Conservation (phyloP, 2,888 invertebrate species). For the Malthinus flaveolus region DNA sequence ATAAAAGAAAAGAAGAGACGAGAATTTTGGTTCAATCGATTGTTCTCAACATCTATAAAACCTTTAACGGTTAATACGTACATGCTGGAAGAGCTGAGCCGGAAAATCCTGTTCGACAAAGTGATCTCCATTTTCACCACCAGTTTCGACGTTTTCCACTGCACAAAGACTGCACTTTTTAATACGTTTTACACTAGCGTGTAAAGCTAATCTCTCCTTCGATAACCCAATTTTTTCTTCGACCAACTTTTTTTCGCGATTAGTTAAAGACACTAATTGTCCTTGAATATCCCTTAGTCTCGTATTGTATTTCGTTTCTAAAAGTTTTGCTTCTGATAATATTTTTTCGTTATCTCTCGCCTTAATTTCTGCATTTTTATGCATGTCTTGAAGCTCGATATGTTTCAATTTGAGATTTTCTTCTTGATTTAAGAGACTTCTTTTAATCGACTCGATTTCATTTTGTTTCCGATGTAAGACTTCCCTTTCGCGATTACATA, state of each 20-base stretch:
- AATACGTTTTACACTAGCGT: conserved; percentile 58
- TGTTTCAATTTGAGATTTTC: conserved; percentile 44
- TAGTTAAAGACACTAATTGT: conserved; percentile 59
- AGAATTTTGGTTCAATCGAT: no score
- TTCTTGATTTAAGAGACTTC: conserved; percentile 44
- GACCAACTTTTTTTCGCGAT: conserved; percentile 63
- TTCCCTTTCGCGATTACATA: conserved; percentile 50
- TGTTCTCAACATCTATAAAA: no score
- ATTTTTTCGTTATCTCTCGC: conserved; percentile 60
- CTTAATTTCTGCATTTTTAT: conserved; percentile 57
- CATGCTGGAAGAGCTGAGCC: conserved; percentile 21
- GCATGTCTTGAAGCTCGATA: conserved; percentile 44
- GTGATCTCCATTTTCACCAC: conserved; percentile 5
- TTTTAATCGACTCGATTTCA: conserved; percentile 47
- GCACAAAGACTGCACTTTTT: conserved; percentile 50
- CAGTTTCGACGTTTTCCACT: conserved; percentile 32
- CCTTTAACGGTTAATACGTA: background rate
- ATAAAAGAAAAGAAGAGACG: no score
- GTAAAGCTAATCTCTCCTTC: conserved; percentile 61
- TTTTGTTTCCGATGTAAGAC: conserved; percentile 44
- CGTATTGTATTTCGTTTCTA: conserved; percentile 60
- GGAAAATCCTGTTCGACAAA: conserved; percentile 26
- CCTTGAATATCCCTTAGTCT: conserved; percentile 61
- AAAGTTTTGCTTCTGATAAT: conserved; percentile 46
- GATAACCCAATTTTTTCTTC: conserved; percentile 64